A percentile compares a stretch with the other conserved stretches of the same genome.
Conservation (phyloP, 2,888 invertebrate genomes). For the Scaptomyza reducta region DNA sequence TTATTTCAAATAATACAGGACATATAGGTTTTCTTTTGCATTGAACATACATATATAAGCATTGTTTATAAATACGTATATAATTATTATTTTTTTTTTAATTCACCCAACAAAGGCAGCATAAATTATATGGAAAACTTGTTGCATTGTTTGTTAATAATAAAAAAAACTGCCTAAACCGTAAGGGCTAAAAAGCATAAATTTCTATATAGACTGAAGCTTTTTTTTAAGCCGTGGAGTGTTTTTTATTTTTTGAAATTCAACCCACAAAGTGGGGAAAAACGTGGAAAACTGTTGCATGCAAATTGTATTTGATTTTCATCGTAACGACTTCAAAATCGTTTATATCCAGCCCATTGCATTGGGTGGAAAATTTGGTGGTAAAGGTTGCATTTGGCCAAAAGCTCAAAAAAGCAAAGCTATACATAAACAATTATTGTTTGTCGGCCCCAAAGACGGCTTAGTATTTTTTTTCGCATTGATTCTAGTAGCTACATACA, state of each 20-base stretch:
- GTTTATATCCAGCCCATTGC: slow-evolving; percentile 1
- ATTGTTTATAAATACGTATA: background rate
- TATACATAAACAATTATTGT: background rate
- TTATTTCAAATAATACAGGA: slow-evolving; percentile 6
- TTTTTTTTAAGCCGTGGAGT: slow-evolving; percentile 2
- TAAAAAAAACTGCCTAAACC: background rate
- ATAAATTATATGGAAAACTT: slow-evolving; percentile 3
- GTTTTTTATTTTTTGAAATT: background rate
- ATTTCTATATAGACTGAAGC: background rate
- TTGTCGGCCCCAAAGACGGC: background rate
- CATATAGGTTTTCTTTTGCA: background rate
- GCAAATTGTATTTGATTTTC: slow-evolving; percentile 1
- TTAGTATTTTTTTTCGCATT: no score
- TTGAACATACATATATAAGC: slow-evolving; percentile 1
- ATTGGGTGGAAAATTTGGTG: slow-evolving; percentile 9
- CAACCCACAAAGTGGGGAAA: slow-evolving; percentile 8
- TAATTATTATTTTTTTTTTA: background rate
- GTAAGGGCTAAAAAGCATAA: slow-evolving; percentile 4
- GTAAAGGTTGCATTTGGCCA: slow-evolving; percentile 6
- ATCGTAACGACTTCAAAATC: background rate
- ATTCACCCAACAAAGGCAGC: slow-evolving; percentile 4
- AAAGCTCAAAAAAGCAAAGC: slow-evolving; percentile 2
- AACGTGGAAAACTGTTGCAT: slow-evolving; percentile 3
- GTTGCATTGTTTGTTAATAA: background rate
- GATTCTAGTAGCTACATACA: background rate